These are phyloP conservation scores for Saturnia pavonia DNA, from an alignment of 2,888 invertebrate species.

Conservation along the genomic window DNA sequence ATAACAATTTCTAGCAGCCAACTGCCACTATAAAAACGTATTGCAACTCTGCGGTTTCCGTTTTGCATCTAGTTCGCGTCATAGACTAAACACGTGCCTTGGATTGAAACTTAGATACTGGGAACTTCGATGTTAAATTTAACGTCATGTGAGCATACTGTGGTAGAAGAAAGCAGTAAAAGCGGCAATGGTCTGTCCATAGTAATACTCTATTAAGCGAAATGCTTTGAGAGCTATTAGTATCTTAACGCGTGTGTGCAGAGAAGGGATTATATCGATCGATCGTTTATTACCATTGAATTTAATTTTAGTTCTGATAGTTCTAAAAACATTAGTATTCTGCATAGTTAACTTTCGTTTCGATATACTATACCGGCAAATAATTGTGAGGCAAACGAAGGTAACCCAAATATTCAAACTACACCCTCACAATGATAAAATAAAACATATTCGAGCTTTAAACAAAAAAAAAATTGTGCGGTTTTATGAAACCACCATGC, in stretches of 20 bases:
- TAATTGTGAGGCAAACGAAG: too few species aligned
- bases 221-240: slow-evolving; percentile 57
- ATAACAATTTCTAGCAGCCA: slow-evolving; percentile 63
- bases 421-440: too few species aligned
- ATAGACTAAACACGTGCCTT: slow-evolving; percentile 13
- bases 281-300: slow-evolving; percentile 28
- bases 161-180: slow-evolving; percentile 31
- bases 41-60: slow-evolving; percentile 59
- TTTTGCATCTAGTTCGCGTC: slow-evolving; percentile 29
- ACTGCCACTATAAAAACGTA: slow-evolving; percentile 68
- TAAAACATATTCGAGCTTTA: too few species aligned
- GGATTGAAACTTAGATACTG: slow-evolving; percentile 9
- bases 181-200: slow-evolving; percentile 50
- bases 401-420: too few species aligned
- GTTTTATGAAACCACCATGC: too few species aligned
- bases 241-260: slow-evolving; percentile 49
- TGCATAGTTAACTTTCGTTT: too few species aligned
- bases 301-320: slow-evolving; percentile 16
- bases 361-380: too few species aligned
- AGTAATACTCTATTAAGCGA: slow-evolving; percentile 59
- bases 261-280: slow-evolving; percentile 42
- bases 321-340: too few species aligned
- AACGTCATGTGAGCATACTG: slow-evolving; percentile 18
- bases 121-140: neutral
- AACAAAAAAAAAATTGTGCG: too few species aligned